Evolutionary conservation across 2,797 vertebrate genomes (phyloP), one percentile per base, ranked within the genome.

Genomic region (Limosa lapponica): DNA sequence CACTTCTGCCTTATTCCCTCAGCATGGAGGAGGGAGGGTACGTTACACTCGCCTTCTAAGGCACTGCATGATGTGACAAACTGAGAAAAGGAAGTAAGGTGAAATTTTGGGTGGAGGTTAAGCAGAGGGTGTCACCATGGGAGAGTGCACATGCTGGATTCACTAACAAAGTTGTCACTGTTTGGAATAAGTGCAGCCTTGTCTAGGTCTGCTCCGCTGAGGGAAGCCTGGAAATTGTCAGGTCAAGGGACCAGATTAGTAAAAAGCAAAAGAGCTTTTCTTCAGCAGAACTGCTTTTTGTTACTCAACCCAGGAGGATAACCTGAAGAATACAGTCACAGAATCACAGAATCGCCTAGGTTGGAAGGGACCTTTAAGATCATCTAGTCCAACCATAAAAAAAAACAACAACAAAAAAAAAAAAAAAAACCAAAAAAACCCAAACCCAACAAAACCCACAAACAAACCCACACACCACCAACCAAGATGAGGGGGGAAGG

Each of bases 271-370:
- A 1, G 12, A 27, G 8, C 4, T 67, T 84, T 82, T 74, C 51
- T 66, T 32, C 51, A 77, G 32, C 39, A 41, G 15, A 74, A 32
- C 24, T 80, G 11, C 0, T 39, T 44, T 46, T 23, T 71, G 7
- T 34, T 20, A 16, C 4, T 32, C 23, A 41, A 11, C 7, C 1
- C 19, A 24, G 46, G 6, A 82, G 22, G 19, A n/a, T 61, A 69
- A 39, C 10, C 20, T 24, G 8, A 70, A 46, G 27, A 32, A 13
- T 57, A 17, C 0, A 0, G 2, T n/a, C 8, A n/a, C n/a, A n/a
- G n/a, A n/a, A n/a, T n/a, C n/a, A n/a, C n/a, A n/a, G n/a, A n/a
- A n/a, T n/a, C n/a, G n/a, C n/a, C n/a, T n/a, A n/a, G n/a, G n/a
- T n/a, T n/a, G n/a, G n/a, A n/a, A n/a, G n/a, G n/a, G n/a, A n/a